These are phyloP conservation scores for Rhagonycha lutea DNA, from an alignment of 2,888 invertebrate species.

Conservation along the genomic window DNA sequence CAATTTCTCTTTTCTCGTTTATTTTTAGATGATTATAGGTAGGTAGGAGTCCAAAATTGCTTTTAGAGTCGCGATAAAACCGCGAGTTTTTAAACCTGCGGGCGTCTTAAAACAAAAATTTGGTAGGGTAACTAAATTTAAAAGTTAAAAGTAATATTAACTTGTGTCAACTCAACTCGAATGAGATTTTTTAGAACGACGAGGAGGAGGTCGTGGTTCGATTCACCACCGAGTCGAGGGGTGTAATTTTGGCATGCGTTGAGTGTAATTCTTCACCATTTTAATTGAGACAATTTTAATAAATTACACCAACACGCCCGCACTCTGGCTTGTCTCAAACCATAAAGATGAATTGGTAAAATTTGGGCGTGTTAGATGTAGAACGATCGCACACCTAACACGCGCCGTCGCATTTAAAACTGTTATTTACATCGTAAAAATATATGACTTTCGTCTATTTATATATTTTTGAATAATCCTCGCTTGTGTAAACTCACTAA, in stretches of 20 bases:
- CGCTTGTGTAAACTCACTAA: neutral
- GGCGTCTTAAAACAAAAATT: neutral
- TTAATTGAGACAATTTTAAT: neutral
- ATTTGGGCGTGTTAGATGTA: neutral
- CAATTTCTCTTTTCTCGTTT: neutral
- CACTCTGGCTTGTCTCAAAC: neutral
- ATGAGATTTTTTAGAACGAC: neutral
- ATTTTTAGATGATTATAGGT: neutral
- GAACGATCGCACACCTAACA: neutral
- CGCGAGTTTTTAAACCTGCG: neutral
- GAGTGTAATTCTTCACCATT: neutral
- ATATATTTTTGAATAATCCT: neutral
- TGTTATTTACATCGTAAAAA: neutral
- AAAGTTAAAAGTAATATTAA: neutral
- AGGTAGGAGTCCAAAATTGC: neutral
- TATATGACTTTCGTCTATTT: neutral
- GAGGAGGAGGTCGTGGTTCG: neutral
- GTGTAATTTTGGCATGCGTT: neutral
- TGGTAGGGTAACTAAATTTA: neutral
- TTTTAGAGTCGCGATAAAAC: neutral
- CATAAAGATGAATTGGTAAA: neutral
- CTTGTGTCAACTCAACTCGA: neutral
- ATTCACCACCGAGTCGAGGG: neutral
- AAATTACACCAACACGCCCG: neutral
- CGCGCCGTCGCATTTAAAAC: neutral